Conservation (phyloP, 2,888 invertebrate species). For the Aplocera efformata region DNA sequence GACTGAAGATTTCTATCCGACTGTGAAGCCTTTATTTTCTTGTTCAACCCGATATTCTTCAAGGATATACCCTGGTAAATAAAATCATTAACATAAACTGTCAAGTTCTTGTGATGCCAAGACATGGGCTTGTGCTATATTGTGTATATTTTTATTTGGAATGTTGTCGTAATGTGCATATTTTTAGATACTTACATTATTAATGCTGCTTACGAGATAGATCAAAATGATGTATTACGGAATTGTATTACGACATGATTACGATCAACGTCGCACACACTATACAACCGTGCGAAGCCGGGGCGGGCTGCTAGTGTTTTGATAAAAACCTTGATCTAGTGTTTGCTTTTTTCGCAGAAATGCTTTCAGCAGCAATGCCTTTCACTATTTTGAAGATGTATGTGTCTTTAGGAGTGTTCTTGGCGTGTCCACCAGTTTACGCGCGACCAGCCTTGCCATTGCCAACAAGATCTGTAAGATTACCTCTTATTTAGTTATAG, state of each 20-base stretch:
- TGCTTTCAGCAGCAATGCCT: slow-evolving; percentile 43
- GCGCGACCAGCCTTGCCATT: slow-evolving; percentile 59
- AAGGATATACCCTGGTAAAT: slow-evolving; percentile 58
- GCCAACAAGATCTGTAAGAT: slow-evolving; percentile 56
- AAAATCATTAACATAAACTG: neutral
- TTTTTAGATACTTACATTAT: no score
- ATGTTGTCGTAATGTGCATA: no score
- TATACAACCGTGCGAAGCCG: no score
- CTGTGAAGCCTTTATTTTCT: slow-evolving; percentile 51
- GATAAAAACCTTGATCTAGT: neutral
- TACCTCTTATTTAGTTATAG: no score
- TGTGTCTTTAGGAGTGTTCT: slow-evolving; percentile 48
- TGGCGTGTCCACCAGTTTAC: slow-evolving; percentile 61
- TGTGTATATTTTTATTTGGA: no score
- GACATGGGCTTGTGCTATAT: no score
- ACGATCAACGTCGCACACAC: no score
- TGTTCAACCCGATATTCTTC: slow-evolving; percentile 47
- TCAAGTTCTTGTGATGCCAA: no score
- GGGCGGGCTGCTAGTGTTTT: no score
- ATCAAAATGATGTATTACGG: no score
- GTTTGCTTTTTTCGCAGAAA: slow-evolving; percentile 35
- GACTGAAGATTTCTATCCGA: slow-evolving; percentile 49
- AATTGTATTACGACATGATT: no score
- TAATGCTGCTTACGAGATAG: no score
- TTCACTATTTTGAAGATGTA: slow-evolving; percentile 62